Percentiles rank a stretch among this genome's conserved stretches.
Conservation (phyloP, 2,888 invertebrate genomes). For the Amorpha juglandis region DNA sequence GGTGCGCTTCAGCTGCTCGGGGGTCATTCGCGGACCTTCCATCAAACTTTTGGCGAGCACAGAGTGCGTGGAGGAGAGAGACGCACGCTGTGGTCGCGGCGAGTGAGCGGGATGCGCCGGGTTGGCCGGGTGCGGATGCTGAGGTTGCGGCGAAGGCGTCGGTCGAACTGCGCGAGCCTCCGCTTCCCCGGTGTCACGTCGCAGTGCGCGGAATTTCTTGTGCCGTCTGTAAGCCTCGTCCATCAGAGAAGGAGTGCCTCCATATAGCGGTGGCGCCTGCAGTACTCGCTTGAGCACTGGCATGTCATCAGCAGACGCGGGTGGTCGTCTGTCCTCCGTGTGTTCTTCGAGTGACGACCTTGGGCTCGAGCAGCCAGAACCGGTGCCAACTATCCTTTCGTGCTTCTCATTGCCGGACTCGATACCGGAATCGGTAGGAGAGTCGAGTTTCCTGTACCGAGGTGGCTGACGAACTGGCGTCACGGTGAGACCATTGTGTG, state of each 20-base stretch:
- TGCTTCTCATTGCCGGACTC: constrained; percentile 96
- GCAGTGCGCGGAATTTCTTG: constrained; percentile 95
- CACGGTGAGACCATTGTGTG: constrained; percentile 89
- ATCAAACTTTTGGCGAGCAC: constrained; percentile 95
- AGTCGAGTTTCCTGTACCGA: constrained; percentile 93
- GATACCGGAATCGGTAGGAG: constrained; percentile 96
- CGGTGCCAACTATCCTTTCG: constrained; percentile 88
- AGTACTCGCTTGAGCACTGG: constrained; percentile 96
- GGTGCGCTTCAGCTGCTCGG: constrained; percentile 95
- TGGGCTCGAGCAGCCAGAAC: constrained; percentile 93
- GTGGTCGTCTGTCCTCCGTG: constrained; percentile 83
- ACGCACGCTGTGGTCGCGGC: constrained; percentile 80
- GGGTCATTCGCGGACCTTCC: constrained; percentile 97
- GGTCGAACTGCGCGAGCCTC: constrained; percentile 78
- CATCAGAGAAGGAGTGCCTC: constrained; percentile 95
- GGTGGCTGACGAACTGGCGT: constrained; percentile 87
- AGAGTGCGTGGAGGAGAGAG: constrained; percentile 93
- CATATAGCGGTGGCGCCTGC: constrained; percentile 95
- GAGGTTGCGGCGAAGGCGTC: constrained; percentile 82
- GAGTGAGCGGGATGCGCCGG: constrained; percentile 80
- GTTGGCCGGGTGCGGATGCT: constrained; percentile 77
- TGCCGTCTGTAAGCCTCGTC: constrained; percentile 98
- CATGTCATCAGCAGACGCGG: constrained; percentile 92
- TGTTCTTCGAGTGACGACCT: constrained; percentile 93
- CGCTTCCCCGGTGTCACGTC: constrained; percentile 92